phyloP scores from a whole-genome alignment of 2,113 vertebrate genomes.

The Phalacrocorax pelagicus region DNA sequence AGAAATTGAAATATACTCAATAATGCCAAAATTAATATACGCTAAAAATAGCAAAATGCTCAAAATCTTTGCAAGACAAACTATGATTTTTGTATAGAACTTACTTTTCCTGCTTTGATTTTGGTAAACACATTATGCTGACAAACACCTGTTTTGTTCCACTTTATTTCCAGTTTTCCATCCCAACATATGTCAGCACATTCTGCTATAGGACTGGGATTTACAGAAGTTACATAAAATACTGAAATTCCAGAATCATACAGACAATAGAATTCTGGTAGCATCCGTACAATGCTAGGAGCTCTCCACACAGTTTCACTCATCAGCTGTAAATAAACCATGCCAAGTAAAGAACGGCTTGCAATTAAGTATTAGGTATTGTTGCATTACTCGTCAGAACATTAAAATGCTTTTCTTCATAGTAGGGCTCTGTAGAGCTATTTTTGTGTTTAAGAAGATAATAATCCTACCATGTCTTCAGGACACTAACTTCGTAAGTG shows the following conservation, averaged over 20 bases:
- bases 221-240: conserved; percentile 46
- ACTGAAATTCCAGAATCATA: conserved; percentile 28
- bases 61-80: not conserved
- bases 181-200: conserved; percentile 22
- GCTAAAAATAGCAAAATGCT: not conserved
- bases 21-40: not conserved
- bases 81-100: not conserved
- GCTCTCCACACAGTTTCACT: conserved; percentile 3
- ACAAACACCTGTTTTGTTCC: conserved; percentile 43
- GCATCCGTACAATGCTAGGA: conserved; percentile 8
- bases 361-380: not conserved
- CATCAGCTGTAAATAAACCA: conserved; percentile 24
- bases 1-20: not conserved
- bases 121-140: conserved; percentile 16
- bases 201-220: conserved; percentile 37
- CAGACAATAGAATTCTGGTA: conserved; percentile 31
- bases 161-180: conserved; percentile 54
- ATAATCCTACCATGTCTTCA: not conserved
- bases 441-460: not conserved
- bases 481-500: not conserved
- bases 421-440: not conserved
- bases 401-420: not conserved
- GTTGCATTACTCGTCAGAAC: not conserved
- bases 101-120: not conserved
- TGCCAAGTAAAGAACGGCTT: not conserved